Percentiles rank a stretch among this genome's conserved stretches.
phyloP scores from a whole-genome alignment of 1,140 invertebrate genomes.

The Drosophila repletoides region DNA sequence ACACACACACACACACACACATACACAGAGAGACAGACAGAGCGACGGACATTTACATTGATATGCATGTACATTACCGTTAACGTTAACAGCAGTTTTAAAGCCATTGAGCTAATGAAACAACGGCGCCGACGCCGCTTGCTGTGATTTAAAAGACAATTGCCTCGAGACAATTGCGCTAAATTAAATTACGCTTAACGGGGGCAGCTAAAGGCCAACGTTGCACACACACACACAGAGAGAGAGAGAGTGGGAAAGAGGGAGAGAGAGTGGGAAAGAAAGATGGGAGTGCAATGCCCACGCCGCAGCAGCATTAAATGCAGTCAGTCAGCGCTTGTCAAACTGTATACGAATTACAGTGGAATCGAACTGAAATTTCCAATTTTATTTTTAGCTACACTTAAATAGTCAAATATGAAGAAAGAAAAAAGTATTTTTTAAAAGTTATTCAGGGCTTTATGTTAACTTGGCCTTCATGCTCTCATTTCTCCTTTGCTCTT shows the following conservation, averaged over 20 bases:
- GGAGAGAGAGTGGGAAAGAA: background rate
- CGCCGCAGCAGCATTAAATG: too few relatives aligned
- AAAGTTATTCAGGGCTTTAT: too few relatives aligned
- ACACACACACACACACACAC: slow-evolving; percentile 2
- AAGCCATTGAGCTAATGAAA: slow-evolving; percentile 44
- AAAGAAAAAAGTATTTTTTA: too few relatives aligned
- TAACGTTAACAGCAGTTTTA: slow-evolving; percentile 49
- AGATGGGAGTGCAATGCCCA: background rate
- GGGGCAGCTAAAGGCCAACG: slow-evolving; percentile 43
- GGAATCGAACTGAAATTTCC: too few relatives aligned
- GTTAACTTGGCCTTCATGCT: too few relatives aligned
- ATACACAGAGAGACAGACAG: background rate
- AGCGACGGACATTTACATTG: background rate
- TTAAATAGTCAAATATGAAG: too few relatives aligned
- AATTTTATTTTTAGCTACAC: too few relatives aligned
- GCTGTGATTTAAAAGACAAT: slow-evolving; percentile 43
- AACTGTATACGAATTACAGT: slow-evolving; percentile 37
- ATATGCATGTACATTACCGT: slow-evolving; percentile 45
- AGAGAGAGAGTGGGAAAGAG: background rate
- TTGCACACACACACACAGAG: slow-evolving; percentile 1
- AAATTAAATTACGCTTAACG: slow-evolving; percentile 73
- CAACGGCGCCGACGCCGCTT: slow-evolving; percentile 8
- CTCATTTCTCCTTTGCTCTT: too few relatives aligned
- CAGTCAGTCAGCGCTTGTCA: slow-evolving; percentile 17
- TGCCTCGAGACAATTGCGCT: slow-evolving; percentile 59